Evolutionary conservation across 2,797 vertebrate genomes (phyloP), one percentile per base, ranked within the genome.

Genomic region (Aulostomus chinensis): DNA sequence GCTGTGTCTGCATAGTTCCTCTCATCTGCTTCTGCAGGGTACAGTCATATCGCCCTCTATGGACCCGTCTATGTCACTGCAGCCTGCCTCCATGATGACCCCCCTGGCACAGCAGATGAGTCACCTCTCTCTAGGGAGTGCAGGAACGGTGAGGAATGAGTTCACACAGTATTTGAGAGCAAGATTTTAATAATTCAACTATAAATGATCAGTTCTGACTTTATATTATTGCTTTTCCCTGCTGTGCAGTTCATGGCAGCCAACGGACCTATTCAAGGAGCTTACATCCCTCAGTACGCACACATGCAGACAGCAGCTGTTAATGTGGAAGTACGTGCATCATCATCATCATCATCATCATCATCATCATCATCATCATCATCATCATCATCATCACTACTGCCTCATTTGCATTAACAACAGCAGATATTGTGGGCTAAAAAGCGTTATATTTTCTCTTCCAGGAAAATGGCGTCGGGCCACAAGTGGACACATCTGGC

Each of bases 11-110:
- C 31, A 20, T 14, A 17, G 8, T 22, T 36, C 2, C 14, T 60
- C 51, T 73, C 33, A 61, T 43, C 34, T 66, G 62, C 57, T 72
- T 12, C 68, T 78, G 5, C 26, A 99, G 97, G 95, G 96, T 89
- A 94, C 96, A 68, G 94, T 98, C 78, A 77, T 99, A 91, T 97
- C 97, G 69, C 97, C 97, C 87, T 97, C 97, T 74, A 96, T 99
- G 91, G 97, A 99, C 84, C 96, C 94, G 38, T 94, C 95, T 52
- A 92, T 99, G 95, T 95, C 96, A 90, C 92, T 98, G 92, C 97
- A 98, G 86, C 94, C 93, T 3, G 67, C 95, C 2, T 96, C 96
- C 0, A 94, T 98, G 93, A 95, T 99, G 80, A 88, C 87, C 68
- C 96, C 96, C 18, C 85, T 99, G 72, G 73, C 95, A 29, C 97